Evolutionary conservation across 2,888 invertebrate species (phyloP).

Genomic region (Sarcophaga carnaria): DNA sequence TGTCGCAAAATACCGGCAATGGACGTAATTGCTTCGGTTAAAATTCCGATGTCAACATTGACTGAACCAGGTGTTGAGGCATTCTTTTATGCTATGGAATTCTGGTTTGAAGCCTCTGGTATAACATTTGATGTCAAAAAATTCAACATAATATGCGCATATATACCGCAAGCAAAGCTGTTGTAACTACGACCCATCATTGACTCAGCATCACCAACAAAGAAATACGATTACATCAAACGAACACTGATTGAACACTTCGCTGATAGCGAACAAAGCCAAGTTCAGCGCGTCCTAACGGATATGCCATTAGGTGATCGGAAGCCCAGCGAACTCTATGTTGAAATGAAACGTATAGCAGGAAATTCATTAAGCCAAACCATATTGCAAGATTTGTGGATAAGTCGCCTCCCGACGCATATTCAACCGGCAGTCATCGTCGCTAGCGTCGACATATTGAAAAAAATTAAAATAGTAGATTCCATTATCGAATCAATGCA

Average conservation of each 20-base stretch:
- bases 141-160: too few relatives aligned
- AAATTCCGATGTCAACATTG: too few relatives aligned
- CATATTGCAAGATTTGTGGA: constrained; percentile 42
- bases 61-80: too few relatives aligned
- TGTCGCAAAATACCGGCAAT: too few relatives aligned
- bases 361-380: constrained; percentile 42
- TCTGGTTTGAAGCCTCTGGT: too few relatives aligned
- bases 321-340: neutral
- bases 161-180: too few relatives aligned
- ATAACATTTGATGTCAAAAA: too few relatives aligned
- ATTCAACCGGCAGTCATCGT: constrained; percentile 39
- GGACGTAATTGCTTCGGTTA: too few relatives aligned
- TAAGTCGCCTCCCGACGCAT: neutral
- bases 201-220: too few relatives aligned
- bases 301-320: neutral
- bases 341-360: constrained; percentile 28
- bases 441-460: constrained; percentile 26
- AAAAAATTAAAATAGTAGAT: constrained; percentile 35
- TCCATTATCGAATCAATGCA: constrained; percentile 36
- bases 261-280: neutral
- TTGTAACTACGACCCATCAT: too few relatives aligned
- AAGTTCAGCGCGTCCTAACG: neutral
- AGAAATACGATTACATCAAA: neutral
- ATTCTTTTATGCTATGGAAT: too few relatives aligned
- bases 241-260: neutral